Evolutionary conservation across 2,113 vertebrate genomes (phyloP), one percentile per base, ranked within the genome.

Genomic region (Otolemur garnettii): DNA sequence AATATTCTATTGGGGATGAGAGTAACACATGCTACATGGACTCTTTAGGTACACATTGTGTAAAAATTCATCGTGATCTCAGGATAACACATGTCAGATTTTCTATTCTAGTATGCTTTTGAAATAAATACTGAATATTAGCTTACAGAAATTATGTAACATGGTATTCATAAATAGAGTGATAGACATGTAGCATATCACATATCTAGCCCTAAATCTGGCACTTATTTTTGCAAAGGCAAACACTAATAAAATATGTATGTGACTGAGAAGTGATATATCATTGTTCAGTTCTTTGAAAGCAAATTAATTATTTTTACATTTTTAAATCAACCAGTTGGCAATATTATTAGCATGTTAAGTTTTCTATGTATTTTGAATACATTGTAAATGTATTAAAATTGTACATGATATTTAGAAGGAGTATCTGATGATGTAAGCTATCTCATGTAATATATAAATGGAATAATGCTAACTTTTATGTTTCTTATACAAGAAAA

Each of bases 221-320:
- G 78, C 79, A 75, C 45, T n/a, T 90, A 35, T 59, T 90, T 93
- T 80, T 82, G 22, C 21, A 93, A 93, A 96, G 45, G 90, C 77
- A 95, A 93, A 87, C 11, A 33, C 66, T 91, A 68, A 45, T 50
- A 18, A 77, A 87, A 77, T 66, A 64, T 26, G 21, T 45, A 11
- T 68, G 30, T 95, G 79, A 95, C 66, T 75, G 62, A 60, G 75
- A 93, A 87, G 80, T 78, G 42, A 87, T 92, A 93, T 93, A 90
- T 64, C 93, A 90, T 15, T 53, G 66, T 71, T 90, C 18, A 75
- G 18, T 84, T 91, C 68, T 93, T 38, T 64, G 30, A 59, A 83
- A 93, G 80, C 38, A 90, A 83, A 87, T 62, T 18, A 77, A 59
- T 66, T 95, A 42, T 59, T 75, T 75, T 81, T 82, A 77, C 92